Evolutionary conservation across 2,888 invertebrate genomes (phyloP), one percentile per base, ranked within the genome.

Genomic region (Orchesella flavescens): DNA sequence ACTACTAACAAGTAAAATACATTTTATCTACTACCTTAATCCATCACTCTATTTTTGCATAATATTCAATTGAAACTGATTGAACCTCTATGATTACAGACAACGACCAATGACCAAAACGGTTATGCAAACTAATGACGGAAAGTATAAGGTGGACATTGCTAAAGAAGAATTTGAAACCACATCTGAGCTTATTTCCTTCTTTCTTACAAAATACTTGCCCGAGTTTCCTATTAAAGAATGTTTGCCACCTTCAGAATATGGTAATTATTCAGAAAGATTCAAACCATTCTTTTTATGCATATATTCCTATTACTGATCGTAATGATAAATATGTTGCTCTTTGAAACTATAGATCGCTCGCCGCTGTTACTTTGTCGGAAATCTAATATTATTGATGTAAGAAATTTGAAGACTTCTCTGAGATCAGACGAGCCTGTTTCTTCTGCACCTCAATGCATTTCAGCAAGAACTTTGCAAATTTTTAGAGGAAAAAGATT

Each of bases 191-290:
- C 91, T 95, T 71, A 91, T 94, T 85, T 90, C 91, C 15, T 57
- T 87, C 72, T 87, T 84, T 68, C 78, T 87, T 10, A 92, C 92
- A 66, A 93, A 94, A 89, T 93, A 92, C 89, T 92, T 93, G 88
- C 91, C 93, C 0, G 92, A 93, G 69, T 92, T 92, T 66, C 89
- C 91, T 69, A 92, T 94, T 89, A 92, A 93, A 68, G 94, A 95
- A 89, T 95, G 96, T 89, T 92, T 97, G 89, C 96, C 95, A 23
- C 95, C 96, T 12, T 95, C 96, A 0, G 96, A 96, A 92, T 95
- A 95, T 91, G 96, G 95, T 95, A 91, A 90, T 34, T 80, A 84
- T 76, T 59, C 59, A 24, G 34, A 2, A 10, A 81, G 85, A 87
- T 84, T 5, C 79, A 86, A 24, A 57, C 63, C 44, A 21, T 82